These are phyloP conservation scores for Coilia nasus DNA, from an alignment of 2,797 vertebrate species.

Conservation along the genomic window DNA sequence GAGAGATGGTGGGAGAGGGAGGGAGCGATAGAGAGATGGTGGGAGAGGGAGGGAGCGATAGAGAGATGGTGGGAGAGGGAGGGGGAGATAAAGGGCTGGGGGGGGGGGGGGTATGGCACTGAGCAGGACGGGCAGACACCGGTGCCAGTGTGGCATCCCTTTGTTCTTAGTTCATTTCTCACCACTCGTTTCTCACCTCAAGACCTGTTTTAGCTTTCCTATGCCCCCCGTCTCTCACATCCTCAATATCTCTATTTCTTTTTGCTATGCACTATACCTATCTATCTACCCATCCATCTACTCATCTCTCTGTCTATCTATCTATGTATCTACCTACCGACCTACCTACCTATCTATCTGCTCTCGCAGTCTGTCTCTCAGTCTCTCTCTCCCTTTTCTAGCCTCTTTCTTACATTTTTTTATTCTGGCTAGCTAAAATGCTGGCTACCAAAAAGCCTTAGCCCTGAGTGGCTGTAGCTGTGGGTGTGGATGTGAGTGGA, in stretches of 20 bases:
- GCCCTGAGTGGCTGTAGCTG: too few species aligned
- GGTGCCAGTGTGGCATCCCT: slow-evolving; percentile 14
- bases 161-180: background rate
- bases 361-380: background rate
- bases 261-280: background rate
- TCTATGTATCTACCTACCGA: too few species aligned
- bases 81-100: slow-evolving; percentile 36
- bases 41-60: background rate
- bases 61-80: background rate
- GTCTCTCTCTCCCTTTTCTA: too few species aligned
- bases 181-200: background rate
- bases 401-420: too few species aligned
- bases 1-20: slow-evolving; percentile 47
- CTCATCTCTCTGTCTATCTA: background rate
- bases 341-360: too few species aligned
- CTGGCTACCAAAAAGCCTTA: too few species aligned
- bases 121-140: slow-evolving; percentile 22
- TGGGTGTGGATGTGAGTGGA: too few species aligned
- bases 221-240: background rate
- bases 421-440: too few species aligned
- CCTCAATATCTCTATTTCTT: background rate
- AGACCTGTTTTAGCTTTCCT: background rate
- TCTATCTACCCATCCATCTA: too few species aligned
- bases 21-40: background rate
- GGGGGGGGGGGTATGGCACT: background rate